A percentile compares a stretch with the other conserved stretches of the same genome.
Conservation (phyloP, 2,113 vertebrate genomes). For the Hemiprocne comata region DNA sequence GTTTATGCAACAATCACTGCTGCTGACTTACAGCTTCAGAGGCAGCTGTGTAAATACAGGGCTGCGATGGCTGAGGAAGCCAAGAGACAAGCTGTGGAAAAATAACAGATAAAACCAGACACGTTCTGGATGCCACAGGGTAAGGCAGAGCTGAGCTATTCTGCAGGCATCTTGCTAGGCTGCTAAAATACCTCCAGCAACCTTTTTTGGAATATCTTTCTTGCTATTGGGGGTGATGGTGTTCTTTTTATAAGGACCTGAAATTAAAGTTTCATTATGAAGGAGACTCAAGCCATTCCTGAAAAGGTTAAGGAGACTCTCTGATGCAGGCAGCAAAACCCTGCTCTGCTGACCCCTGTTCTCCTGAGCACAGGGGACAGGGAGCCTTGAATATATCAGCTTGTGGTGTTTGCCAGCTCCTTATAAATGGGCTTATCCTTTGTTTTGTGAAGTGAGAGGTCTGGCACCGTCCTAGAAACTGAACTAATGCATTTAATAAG, state of each 20-base stretch:
- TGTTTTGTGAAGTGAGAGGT: neutral
- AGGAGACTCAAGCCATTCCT: neutral
- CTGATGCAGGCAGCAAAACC: neutral
- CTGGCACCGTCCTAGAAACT: neutral
- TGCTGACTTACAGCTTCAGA: conserved; percentile 53
- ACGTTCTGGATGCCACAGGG: neutral
- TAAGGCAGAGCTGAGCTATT: neutral
- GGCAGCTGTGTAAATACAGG: conserved; percentile 57
- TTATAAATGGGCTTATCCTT: neutral
- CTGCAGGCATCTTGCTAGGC: neutral
- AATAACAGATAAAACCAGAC: conserved; percentile 14
- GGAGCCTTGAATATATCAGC: neutral
- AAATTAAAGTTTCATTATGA: neutral
- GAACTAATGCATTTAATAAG: neutral
- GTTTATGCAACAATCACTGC: conserved; percentile 53
- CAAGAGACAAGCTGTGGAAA: conserved; percentile 33
- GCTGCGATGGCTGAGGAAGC: conserved; percentile 9
- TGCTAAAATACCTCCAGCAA: neutral
- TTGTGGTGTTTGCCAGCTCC: neutral
- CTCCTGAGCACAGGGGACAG: neutral
- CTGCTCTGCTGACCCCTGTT: neutral
- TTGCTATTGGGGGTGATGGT: neutral
- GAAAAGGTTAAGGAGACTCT: neutral
- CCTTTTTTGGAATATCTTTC: neutral
- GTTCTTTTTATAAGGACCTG: neutral